These are phyloP conservation scores for Xanthia togata DNA, from an alignment of 2,888 invertebrate genomes.

Conservation along the genomic window DNA sequence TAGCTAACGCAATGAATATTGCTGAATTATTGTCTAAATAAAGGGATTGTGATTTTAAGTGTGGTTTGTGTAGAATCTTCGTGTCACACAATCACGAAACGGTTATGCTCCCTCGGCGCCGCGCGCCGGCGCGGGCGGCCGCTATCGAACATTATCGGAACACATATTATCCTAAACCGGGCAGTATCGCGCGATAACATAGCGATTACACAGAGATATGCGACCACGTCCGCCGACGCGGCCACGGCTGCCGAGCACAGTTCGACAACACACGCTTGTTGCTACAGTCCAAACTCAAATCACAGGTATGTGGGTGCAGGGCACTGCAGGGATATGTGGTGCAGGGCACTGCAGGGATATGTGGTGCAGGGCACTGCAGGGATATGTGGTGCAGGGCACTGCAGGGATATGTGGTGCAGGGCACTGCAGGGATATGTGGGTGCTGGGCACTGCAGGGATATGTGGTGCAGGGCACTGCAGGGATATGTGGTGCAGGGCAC, in stretches of 20 bases:
- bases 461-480: neutral
- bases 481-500: neutral
- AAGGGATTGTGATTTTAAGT: slow-evolving; percentile 8
- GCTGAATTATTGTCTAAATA: neutral
- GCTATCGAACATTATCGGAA: slow-evolving; percentile 58
- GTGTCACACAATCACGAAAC: slow-evolving; percentile 15
- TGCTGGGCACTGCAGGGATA: neutral
- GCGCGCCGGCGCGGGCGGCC: neutral
- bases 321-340: no score
- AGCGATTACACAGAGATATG: slow-evolving; percentile 57
- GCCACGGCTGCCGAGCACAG: slow-evolving; percentile 25
- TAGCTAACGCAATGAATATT: neutral
- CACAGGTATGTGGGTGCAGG: neutral
- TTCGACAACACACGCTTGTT: neutral
- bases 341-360: neutral
- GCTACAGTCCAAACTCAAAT: no score
- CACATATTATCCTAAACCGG: slow-evolving; percentile 55
- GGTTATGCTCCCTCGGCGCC: neutral
- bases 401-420: neutral
- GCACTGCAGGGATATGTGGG: no score
- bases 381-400: neutral
- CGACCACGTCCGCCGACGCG: slow-evolving; percentile 29
- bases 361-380: neutral
- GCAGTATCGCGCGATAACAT: slow-evolving; percentile 60
- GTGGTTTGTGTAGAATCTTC: neutral